These are phyloP conservation scores for Beris chalybata DNA, from an alignment of 2,888 invertebrate genomes.

Conservation along the genomic window DNA sequence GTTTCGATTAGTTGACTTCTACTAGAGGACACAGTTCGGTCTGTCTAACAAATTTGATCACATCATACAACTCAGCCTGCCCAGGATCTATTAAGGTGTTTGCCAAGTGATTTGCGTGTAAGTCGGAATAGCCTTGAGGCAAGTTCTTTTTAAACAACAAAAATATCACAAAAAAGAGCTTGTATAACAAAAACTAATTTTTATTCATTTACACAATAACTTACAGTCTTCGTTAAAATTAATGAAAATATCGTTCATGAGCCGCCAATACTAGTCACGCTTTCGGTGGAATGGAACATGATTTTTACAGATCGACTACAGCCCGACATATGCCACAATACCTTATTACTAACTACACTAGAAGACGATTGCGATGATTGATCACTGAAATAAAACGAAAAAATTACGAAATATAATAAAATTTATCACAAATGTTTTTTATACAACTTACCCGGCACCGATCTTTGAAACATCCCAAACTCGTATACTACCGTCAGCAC, in stretches of 20 bases:
- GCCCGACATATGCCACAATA: slow-evolving; percentile 37
- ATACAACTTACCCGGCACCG: slow-evolving; percentile 38
- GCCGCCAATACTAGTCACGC: slow-evolving; percentile 48
- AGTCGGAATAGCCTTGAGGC: not conserved
- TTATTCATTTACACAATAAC: slow-evolving; percentile 20
- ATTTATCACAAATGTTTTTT: not conserved
- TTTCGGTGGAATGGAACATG: slow-evolving; percentile 49
- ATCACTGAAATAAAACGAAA: slow-evolving; percentile 24
- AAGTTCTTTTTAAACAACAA: not conserved
- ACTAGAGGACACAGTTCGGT: too few relatives aligned
- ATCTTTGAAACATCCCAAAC: slow-evolving; percentile 63
- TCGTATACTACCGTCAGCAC: slow-evolving; percentile 66
- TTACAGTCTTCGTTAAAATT: slow-evolving; percentile 18
- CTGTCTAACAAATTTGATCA: too few relatives aligned
- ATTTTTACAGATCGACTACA: slow-evolving; percentile 42
- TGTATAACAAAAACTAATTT: too few relatives aligned
- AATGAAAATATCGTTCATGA: slow-evolving; percentile 8
- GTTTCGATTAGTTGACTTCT: too few relatives aligned
- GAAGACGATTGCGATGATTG: slow-evolving; percentile 30
- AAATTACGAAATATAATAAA: not conserved
- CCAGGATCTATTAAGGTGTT: too few relatives aligned
- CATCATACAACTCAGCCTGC: too few relatives aligned
- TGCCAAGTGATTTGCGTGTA: not conserved
- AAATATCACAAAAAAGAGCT: not conserved
- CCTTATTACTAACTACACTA: slow-evolving; percentile 24